Evolutionary conservation across 53 echinoderm and acorn worm genomes (phyloP), one percentile per base, ranked within the genome.

Genomic region (Arbacia lixula): DNA sequence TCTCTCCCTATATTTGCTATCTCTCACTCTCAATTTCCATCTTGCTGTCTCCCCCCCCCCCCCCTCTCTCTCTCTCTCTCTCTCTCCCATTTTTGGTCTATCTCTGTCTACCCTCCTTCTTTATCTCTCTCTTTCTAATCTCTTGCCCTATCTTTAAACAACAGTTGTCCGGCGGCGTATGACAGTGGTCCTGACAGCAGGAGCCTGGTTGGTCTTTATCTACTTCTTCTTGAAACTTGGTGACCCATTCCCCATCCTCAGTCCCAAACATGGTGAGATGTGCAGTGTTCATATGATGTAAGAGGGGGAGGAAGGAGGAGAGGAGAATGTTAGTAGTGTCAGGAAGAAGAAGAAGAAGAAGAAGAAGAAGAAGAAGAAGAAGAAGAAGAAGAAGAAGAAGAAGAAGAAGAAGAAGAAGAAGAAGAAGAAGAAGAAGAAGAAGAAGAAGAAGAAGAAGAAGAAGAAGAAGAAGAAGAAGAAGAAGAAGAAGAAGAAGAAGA

Each of bases 141-240:
- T 8, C 26, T 3, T 56, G 57, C 9, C 4, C 57, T 21, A 31
- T 60, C 12, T 11, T 3, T 31, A 60, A 60, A 17, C 12, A 57
- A 6, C 32, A 95, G 99, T 99, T 63, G 94, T 91, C 55, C 91
- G 75, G 68, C 86, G 88, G 40, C 88, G 79, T 22, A 69, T 94
- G 83, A 88, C 94, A 6, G 64, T 92, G 5, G 53, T 90, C 19
- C 61, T 99, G 81, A 88, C 99, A 0, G 66, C 89, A 31, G 89
- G 82, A 32, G 92, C 94, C 16, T 99, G 99, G 99, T 86, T 92
- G 2, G 86, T 94, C 65, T 99, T 94, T 62, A 95, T 99, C 83
- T 99, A 94, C 72, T 99, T 94, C 69, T 99, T 99, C 83, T 99
- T 94, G 99, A 99, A 94, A 86, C 84, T 99, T 6, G 99, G 99